phyloP scores from a whole-genome alignment of 2,888 invertebrate species.

The Cremastobaeus sp. region DNA sequence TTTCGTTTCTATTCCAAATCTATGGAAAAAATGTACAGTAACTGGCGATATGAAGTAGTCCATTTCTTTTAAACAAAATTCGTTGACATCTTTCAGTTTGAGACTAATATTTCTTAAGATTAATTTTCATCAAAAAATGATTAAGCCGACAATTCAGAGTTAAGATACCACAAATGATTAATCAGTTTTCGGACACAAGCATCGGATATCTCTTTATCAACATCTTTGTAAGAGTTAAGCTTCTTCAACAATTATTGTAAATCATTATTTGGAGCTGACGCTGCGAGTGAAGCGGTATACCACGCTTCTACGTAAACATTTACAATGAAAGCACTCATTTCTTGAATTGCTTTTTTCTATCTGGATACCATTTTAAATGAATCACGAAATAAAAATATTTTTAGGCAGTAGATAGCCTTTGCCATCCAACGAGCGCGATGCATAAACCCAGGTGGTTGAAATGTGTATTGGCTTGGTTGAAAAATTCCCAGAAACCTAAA shows the following conservation, averaged over 20 bases:
- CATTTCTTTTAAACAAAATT: conserved; percentile 1
- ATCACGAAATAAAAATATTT: conserved; percentile 12
- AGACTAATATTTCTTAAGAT: conserved; percentile 9
- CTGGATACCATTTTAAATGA: neutral
- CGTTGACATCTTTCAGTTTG: conserved; percentile 5
- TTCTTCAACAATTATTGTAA: conserved; percentile 15
- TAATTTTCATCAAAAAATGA: conserved; percentile 11
- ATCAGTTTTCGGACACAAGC: neutral
- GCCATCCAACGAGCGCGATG: conserved; percentile 14
- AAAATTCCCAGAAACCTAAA: no score
- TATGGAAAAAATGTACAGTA: neutral
- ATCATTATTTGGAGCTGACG: conserved; percentile 3
- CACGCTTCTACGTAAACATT: conserved; percentile 7
- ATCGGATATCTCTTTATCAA: conserved; percentile 10
- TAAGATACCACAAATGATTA: conserved; percentile 27
- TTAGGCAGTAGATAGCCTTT: conserved; percentile 7
- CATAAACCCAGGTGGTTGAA: no score
- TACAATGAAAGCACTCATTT: conserved; percentile 9
- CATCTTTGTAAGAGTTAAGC: neutral
- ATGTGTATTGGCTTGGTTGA: no score
- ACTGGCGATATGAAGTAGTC: conserved; percentile 13
- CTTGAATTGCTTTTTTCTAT: conserved; percentile 8
- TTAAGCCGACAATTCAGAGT: neutral
- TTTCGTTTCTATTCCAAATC: conserved; percentile 4
- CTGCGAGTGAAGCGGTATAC: conserved; percentile 1